Evolutionary conservation across 2,797 vertebrate species (phyloP).

Genomic region (Cygnus olor): DNA sequence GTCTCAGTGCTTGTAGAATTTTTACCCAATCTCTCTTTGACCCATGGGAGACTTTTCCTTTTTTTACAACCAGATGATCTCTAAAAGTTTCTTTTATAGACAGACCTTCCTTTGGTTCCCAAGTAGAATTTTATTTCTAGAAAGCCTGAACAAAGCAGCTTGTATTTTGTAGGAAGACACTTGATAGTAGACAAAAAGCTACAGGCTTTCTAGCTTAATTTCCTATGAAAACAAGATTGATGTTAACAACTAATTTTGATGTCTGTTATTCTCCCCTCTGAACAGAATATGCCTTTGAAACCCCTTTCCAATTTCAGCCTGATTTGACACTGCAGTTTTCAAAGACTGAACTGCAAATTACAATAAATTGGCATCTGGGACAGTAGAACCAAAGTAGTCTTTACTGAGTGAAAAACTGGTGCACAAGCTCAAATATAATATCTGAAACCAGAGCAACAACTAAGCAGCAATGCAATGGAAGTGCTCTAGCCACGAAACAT

Average conservation of each 20-base stretch:
- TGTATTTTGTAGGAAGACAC: background rate
- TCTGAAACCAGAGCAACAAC: background rate
- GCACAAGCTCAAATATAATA: background rate
- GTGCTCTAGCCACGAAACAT: background rate
- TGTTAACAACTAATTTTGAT: background rate
- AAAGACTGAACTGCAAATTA: background rate
- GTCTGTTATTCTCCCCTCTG: background rate
- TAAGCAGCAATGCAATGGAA: background rate
- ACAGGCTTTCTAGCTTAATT: background rate
- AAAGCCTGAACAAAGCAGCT: background rate
- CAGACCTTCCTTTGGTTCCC: background rate
- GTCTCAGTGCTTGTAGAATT: fast-evolving
- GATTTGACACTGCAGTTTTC: background rate
- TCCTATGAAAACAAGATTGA: background rate
- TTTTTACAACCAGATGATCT: background rate
- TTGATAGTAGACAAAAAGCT: background rate
- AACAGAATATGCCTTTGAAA: background rate
- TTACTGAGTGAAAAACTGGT: background rate
- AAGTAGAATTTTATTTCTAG: background rate
- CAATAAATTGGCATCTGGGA: background rate
- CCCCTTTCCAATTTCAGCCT: background rate
- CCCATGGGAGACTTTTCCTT: background rate
- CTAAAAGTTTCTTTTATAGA: background rate
- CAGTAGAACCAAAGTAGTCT: background rate
- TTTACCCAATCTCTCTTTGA: background rate